These are phyloP conservation scores for Habrosyne pyritoides DNA, from an alignment of 2,888 invertebrate species.

Conservation along the genomic window DNA sequence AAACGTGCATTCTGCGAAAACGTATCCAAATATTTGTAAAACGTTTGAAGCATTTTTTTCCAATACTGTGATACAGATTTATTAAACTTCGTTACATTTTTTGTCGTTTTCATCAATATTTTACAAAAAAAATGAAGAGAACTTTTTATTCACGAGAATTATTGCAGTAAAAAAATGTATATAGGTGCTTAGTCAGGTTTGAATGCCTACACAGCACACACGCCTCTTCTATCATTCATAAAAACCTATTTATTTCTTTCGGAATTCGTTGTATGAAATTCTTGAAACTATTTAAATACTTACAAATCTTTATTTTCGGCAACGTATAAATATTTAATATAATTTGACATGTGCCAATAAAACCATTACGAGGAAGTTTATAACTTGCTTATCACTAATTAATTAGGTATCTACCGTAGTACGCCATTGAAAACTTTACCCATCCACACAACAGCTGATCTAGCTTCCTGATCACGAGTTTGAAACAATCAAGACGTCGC, in stretches of 20 bases:
- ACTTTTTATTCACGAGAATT: background rate
- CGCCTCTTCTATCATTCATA: no score
- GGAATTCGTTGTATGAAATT: no score
- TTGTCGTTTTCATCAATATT: background rate
- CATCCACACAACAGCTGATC: conserved; percentile 35
- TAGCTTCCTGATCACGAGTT: conserved; percentile 66
- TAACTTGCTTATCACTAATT: conserved; percentile 43
- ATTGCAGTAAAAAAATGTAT: background rate
- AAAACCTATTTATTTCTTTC: no score
- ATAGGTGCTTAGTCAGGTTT: no score
- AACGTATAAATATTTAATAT: background rate
- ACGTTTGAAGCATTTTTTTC: background rate
- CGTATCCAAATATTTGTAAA: background rate
- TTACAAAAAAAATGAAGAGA: background rate
- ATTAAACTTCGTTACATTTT: background rate
- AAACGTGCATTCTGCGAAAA: background rate
- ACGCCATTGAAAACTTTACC: conserved; percentile 39
- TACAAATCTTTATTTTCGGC: no score
- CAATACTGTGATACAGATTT: background rate
- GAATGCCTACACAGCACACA: no score
- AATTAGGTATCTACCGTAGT: conserved; percentile 22
- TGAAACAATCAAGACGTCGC: conserved; percentile 69
- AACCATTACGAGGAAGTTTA: conserved; percentile 7
- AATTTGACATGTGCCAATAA: background rate
- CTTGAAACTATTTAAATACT: no score